Percentiles rank a stretch among this genome's conserved stretches.
Evolutionary conservation across 2,113 vertebrate genomes (phyloP).

Genomic region (Pterocles burchelli): DNA sequence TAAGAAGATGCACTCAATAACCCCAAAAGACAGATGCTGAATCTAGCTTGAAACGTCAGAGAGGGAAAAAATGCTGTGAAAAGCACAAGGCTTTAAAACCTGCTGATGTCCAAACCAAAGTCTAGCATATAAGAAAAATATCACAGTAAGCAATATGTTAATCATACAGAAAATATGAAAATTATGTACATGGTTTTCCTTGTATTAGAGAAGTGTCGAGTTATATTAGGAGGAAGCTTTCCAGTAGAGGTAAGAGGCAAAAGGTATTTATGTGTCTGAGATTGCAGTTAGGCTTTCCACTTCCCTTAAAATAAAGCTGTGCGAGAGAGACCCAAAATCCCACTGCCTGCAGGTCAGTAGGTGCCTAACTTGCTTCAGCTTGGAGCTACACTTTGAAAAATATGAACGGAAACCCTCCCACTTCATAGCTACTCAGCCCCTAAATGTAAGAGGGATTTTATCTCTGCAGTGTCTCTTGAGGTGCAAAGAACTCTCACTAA

Average conservation of each 20-base stretch:
- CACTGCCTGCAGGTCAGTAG: not conserved
- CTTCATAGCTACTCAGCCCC: not conserved
- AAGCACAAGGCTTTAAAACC: not conserved
- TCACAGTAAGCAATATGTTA: not conserved
- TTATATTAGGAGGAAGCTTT: not conserved
- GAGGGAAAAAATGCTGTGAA: not conserved
- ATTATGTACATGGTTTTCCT: not conserved
- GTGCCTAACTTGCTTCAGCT: not conserved
- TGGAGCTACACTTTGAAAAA: not conserved
- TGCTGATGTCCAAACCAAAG: not conserved
- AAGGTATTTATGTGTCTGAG: not conserved
- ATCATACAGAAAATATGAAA: not conserved
- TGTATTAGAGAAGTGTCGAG: not conserved
- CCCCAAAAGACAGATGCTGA: not conserved
- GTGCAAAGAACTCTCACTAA: not conserved
- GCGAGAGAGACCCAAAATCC: not conserved
- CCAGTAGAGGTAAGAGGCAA: not conserved
- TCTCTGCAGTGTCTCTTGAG: not conserved
- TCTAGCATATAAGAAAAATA: not conserved
- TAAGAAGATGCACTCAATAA: accelerated
- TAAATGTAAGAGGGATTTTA: not conserved
- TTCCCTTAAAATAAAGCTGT: too few species aligned
- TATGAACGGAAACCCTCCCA: not conserved
- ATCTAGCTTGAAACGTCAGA: not conserved
- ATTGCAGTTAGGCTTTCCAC: not conserved